phyloP scores from a whole-genome alignment of 2,888 invertebrate species.

The Zhengitettix transpicula region DNA sequence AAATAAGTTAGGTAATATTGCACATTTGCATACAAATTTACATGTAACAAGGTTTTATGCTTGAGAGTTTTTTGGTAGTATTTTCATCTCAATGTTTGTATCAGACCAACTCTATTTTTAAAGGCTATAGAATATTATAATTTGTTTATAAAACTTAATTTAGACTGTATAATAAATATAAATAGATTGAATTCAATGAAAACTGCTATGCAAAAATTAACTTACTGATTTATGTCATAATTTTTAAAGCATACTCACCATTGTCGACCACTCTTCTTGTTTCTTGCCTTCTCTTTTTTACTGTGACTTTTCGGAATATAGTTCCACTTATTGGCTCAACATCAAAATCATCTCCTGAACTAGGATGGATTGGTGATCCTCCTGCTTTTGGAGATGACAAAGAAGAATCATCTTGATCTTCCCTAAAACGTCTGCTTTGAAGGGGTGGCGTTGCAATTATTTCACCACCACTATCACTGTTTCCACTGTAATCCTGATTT shows the following conservation, averaged over 20 bases:
- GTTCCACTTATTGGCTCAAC: constrained; percentile 44
- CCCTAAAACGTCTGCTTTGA: constrained; percentile 3
- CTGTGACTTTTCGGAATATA: constrained; percentile 45
- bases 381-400: constrained; percentile 2
- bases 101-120: too few species aligned
- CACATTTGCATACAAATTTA: too few species aligned
- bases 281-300: constrained; percentile 31
- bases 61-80: too few species aligned
- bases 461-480: constrained; percentile 11
- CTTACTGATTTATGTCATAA: not conserved
- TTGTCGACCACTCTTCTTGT: constrained; percentile 19
- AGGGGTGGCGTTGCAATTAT: constrained; percentile 7
- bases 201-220: too few species aligned
- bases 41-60: too few species aligned
- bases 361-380: constrained; percentile 1
- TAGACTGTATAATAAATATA: too few species aligned
- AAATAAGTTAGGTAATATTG: too few species aligned
- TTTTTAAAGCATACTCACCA: constrained; percentile 19
- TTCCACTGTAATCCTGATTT: constrained; percentile 8
- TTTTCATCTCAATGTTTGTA: too few species aligned
- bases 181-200: too few species aligned
- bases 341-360: constrained; percentile 20
- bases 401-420: not conserved
- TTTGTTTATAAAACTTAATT: too few species aligned
- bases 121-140: too few species aligned